Conservation (phyloP, 2,797 vertebrate genomes). For the Channallabes apus region DNA sequence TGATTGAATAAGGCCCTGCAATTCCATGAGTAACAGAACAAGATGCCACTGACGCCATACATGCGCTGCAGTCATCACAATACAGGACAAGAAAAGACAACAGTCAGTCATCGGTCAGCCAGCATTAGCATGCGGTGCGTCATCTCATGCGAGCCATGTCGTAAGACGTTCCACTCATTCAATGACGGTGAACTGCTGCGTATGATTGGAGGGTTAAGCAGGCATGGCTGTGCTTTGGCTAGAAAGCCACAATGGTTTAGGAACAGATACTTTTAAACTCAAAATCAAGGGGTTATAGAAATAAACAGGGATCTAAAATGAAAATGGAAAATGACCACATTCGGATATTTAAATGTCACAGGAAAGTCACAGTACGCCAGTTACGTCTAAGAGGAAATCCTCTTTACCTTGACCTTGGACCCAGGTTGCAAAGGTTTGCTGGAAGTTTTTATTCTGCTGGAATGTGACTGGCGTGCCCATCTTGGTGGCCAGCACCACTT, state of each 20-base stretch:
- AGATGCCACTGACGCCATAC: not conserved
- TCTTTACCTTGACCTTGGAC: constrained; percentile 88
- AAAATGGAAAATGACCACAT: constrained; percentile 27
- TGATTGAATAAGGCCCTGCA: constrained; percentile 19
- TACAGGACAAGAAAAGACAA: constrained; percentile 14
- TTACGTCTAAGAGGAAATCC: not conserved
- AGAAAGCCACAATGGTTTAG: constrained; percentile 23
- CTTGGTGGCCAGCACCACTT: constrained; percentile 93
- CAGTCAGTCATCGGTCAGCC: constrained; percentile 18
- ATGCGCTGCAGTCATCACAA: constrained; percentile 23
- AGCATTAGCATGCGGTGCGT: constrained; percentile 20
- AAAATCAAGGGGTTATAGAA: constrained; percentile 32
- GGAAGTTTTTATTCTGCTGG: constrained; percentile 97
- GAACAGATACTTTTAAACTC: constrained; percentile 20
- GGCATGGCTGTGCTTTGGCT: constrained; percentile 23
- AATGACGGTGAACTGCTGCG: constrained; percentile 2
- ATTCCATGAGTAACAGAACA: constrained; percentile 3
- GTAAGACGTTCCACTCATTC: constrained; percentile 34
- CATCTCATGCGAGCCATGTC: constrained; percentile 21
- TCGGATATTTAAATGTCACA: constrained; percentile 34
- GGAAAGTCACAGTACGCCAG: not conserved
- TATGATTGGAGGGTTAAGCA: constrained; percentile 27
- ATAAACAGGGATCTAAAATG: constrained; percentile 41
- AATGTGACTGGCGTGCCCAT: constrained; percentile 95
- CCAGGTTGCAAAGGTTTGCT: constrained; percentile 96